Evolutionary conservation across 2,888 invertebrate species (phyloP).

Genomic region (Polydrusus cervinus): DNA sequence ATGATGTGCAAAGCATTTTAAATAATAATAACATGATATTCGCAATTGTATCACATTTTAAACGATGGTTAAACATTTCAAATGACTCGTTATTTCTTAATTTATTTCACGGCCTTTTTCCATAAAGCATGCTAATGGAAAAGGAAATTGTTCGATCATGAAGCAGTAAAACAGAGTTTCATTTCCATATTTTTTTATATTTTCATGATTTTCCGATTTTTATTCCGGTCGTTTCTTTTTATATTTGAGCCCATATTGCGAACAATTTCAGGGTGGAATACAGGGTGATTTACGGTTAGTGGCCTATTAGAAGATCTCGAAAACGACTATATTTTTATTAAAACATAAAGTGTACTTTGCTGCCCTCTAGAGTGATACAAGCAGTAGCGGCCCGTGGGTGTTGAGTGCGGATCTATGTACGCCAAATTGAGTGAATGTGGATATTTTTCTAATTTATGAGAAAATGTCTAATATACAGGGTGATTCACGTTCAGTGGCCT

Average conservation of each 20-base stretch:
- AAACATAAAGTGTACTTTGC: too few relatives aligned
- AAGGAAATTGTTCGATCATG: constrained; percentile 8
- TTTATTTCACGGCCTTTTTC: constrained; percentile 1
- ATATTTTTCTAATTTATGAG: too few relatives aligned
- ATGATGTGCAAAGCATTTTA: too few relatives aligned
- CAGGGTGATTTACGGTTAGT: too few relatives aligned
- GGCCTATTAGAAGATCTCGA: too few relatives aligned
- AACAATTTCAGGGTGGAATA: too few relatives aligned
- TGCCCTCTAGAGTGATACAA: too few relatives aligned
- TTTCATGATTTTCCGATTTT: constrained; percentile 12
- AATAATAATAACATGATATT: neutral
- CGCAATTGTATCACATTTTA: neutral
- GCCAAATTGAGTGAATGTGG: too few relatives aligned
- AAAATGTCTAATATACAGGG: neutral
- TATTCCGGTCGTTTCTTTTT: constrained; percentile 2
- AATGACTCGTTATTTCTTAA: neutral
- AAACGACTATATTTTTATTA: too few relatives aligned
- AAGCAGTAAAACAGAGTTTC: constrained; percentile 3
- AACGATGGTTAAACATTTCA: neutral
- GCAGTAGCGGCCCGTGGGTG: too few relatives aligned
- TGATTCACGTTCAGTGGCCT: neutral
- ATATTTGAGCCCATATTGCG: neutral
- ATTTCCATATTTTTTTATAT: constrained; percentile 9
- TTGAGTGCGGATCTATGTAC: too few relatives aligned
- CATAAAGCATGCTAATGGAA: neutral